Base-by-base conservation (phyloP, 2,888 invertebrate genomes). In the Melipona beecheii region DNA sequence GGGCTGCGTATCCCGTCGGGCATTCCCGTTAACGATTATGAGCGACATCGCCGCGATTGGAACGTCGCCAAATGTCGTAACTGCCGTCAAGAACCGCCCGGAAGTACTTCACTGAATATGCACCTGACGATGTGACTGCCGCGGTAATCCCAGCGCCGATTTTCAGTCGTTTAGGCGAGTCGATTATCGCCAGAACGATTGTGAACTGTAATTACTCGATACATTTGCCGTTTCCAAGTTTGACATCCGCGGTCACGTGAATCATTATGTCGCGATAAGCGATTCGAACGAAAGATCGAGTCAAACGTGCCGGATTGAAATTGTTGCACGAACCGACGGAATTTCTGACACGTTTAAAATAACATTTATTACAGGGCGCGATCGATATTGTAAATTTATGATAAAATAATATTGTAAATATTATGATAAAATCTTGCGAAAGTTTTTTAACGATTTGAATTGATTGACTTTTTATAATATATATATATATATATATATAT, bases 11-110 rank as follows among this genome's bases (percentile, higher is more conserved):
- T 60, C 31, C 49, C 36, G 64, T 24, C 9, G 60, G 74, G 52
- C 31, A 58, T 65, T 76, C 52, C 70, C 17, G 15, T 9, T 75
- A 85, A 85, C 75, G 85, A 85, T 85, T 85, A 85, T 58, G 85
- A 71, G 69, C 27, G 73, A 31, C 70, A 75, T 76, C 56, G 66
- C 64, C 70, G 58, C 69, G 66, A 85, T 85, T 85, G 85, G 85
- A 74, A 58, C 56, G 24, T 52, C 21, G 85, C 85, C 85, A 85
- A 85, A 77, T 58, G 81, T 71, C 49, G 72, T 72, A 75, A 85
- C 77, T 81, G 75, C 58, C 68, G 72, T 78, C 80, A 52, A 54
- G 15, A 70, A 27, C 70, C 50, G 43, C 69, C 2, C 54, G 60
- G 60, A 73, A 84, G 73, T 64, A 62, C 65, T 27, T 52, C 50